Evolutionary conservation across 2,888 invertebrate species (phyloP).

Genomic region (Orgyia antiqua): DNA sequence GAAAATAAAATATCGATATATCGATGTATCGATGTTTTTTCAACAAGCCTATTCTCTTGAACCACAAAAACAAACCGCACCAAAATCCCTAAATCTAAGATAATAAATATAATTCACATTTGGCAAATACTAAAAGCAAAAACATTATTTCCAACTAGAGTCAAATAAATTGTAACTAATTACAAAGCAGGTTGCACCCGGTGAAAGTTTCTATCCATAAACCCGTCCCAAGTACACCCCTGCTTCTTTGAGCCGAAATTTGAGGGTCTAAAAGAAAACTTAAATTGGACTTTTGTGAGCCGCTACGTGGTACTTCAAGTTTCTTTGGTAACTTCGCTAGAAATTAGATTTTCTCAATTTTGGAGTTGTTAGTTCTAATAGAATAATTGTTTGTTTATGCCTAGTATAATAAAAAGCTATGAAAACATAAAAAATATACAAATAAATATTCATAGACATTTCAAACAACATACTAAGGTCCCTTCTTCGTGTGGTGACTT

Average conservation of each 20-base stretch:
- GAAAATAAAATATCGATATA: too few species aligned
- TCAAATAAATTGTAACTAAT: slow-evolving; percentile 12
- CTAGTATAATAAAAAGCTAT: background rate
- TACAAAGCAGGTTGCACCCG: slow-evolving; percentile 13
- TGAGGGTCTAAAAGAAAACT: slow-evolving; percentile 45
- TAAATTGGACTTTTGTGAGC: slow-evolving; percentile 50
- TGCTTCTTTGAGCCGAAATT: slow-evolving; percentile 33
- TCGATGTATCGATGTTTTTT: too few species aligned
- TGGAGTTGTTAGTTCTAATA: slow-evolving; percentile 34
- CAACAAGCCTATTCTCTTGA: too few species aligned
- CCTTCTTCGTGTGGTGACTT: too few species aligned
- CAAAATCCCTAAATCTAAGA: too few species aligned
- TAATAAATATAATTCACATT: too few species aligned
- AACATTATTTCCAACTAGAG: background rate
- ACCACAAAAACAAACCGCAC: too few species aligned
- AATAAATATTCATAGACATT: background rate
- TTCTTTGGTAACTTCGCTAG: slow-evolving; percentile 30
- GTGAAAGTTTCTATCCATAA: slow-evolving; percentile 15
- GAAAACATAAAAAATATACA: too few species aligned
- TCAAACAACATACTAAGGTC: slow-evolving; percentile 5
- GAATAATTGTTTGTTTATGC: slow-evolving; percentile 31
- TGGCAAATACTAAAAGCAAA: too few species aligned
- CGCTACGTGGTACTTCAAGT: slow-evolving; percentile 30
- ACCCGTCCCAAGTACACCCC: slow-evolving; percentile 21
- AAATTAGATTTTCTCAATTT: slow-evolving; percentile 38